Evolutionary conservation across 2,797 vertebrate genomes (phyloP).

Genomic region (Sciurus vulgaris): DNA sequence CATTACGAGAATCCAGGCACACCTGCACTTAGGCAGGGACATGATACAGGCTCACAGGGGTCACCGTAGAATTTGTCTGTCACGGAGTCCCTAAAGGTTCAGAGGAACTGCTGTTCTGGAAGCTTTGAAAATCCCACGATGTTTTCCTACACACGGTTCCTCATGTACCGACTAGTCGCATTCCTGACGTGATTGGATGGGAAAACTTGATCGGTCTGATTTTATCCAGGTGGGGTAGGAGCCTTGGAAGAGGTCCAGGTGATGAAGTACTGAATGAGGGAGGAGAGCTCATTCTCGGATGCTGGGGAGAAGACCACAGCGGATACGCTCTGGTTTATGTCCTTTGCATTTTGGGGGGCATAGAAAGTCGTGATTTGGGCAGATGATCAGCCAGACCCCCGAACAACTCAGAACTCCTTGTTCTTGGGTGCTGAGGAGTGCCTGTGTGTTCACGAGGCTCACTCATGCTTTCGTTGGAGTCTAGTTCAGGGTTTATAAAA

Average conservation of each 20-base stretch:
- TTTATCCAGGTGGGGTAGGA: neutral
- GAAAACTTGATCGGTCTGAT: neutral
- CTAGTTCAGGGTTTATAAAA: neutral
- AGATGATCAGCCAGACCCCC: neutral
- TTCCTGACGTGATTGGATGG: fast-evolving
- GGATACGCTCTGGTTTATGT: fast-evolving
- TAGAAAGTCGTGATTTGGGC: neutral
- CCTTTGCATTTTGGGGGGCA: neutral
- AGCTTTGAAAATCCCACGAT: neutral
- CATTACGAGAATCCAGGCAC: neutral
- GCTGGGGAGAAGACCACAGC: neutral
- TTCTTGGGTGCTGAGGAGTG: neutral
- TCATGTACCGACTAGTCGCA: neutral
- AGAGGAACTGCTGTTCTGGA: neutral
- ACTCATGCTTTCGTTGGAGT: constrained; percentile 10
- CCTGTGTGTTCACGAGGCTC: neutral
- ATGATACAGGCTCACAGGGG: neutral
- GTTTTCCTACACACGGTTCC: fast-evolving
- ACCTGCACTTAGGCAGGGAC: neutral
- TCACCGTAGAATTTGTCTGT: neutral
- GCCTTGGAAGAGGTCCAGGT: fast-evolving
- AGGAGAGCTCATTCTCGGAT: neutral
- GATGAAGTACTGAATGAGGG: neutral
- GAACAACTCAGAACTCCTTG: neutral
- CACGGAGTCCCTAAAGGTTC: neutral